Evolutionary conservation across 2,797 vertebrate genomes (phyloP).

Genomic region (Prionace glauca): DNA sequence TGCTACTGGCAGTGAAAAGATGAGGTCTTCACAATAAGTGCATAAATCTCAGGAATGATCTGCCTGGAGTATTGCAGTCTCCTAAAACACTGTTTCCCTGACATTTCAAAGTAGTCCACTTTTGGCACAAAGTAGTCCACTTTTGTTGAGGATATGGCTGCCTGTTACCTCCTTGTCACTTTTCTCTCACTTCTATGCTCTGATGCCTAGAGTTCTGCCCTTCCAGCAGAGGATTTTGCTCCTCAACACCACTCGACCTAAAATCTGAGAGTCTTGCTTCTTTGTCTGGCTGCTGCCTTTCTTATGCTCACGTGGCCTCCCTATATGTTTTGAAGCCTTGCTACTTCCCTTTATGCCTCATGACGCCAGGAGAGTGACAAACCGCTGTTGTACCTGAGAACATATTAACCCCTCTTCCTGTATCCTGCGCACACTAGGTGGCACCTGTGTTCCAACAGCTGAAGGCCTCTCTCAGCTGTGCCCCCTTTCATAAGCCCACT

Average conservation of each 20-base stretch:
- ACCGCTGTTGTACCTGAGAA: no score
- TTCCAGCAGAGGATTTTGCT: background rate
- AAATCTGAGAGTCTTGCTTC: background rate
- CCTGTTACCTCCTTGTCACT: background rate
- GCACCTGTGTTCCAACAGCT: background rate
- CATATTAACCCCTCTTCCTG: background rate
- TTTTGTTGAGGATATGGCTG: background rate
- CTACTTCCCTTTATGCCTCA: background rate
- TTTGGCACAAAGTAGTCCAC: no score
- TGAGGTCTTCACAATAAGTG: background rate
- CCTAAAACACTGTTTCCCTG: background rate
- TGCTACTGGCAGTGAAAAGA: no score
- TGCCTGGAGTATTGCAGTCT: background rate
- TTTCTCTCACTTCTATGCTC: background rate
- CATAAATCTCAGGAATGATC: background rate
- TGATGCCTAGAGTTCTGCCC: background rate
- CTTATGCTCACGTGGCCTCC: background rate
- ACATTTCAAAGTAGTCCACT: background rate
- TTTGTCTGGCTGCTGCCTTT: background rate
- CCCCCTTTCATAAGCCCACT: background rate
- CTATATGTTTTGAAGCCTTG: background rate
- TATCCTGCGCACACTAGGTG: background rate
- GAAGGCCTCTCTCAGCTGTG: background rate
- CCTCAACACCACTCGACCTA: background rate
- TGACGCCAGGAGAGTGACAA: background rate